Percentiles rank a stretch among this genome's conserved stretches.
phyloP scores from a whole-genome alignment of 2,888 invertebrate species.

The Mystacides longicornis region DNA sequence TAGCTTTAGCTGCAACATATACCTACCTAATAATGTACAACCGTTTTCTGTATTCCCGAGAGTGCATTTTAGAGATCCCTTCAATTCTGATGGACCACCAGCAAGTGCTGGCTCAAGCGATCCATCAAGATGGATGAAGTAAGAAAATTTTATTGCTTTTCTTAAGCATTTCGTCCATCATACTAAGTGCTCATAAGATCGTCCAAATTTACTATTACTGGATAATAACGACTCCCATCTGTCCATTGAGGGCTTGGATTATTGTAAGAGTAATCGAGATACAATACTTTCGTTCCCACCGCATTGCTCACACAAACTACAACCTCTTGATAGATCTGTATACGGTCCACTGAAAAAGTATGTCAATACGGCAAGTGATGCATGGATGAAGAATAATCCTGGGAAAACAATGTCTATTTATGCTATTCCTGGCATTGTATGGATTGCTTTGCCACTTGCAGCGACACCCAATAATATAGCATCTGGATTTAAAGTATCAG shows the following conservation, averaged over 20 bases:
- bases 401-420: constrained; percentile 14
- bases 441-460: constrained; percentile 5
- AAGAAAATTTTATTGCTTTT: not conserved
- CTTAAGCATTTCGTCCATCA: constrained; percentile 3
- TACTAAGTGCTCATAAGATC: not conserved
- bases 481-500: constrained; percentile 10
- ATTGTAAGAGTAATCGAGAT: not conserved
- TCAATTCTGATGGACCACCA: constrained; percentile 5
- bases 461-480: not conserved
- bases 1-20: constrained; percentile 29
- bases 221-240: constrained; percentile 5
- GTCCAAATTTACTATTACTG: not conserved
- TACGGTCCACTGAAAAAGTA: constrained; percentile 22
- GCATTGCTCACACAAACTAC: constrained; percentile 23
- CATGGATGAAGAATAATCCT: constrained; percentile 19
- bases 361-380: constrained; percentile 15
- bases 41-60: constrained; percentile 33
- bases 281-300: constrained; percentile 15
- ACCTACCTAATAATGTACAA: constrained; percentile 31
- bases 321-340: constrained; percentile 20
- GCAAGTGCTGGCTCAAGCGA: not conserved
- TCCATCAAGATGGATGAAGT: constrained; percentile 8
- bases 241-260: constrained; percentile 2
- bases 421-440: constrained; percentile 3
- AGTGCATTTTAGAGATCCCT: constrained; percentile 4